A percentile compares a stretch with the other conserved stretches of the same genome.
phyloP scores from a whole-genome alignment of 1,140 invertebrate species.

The Rhyacophila brunnea region DNA sequence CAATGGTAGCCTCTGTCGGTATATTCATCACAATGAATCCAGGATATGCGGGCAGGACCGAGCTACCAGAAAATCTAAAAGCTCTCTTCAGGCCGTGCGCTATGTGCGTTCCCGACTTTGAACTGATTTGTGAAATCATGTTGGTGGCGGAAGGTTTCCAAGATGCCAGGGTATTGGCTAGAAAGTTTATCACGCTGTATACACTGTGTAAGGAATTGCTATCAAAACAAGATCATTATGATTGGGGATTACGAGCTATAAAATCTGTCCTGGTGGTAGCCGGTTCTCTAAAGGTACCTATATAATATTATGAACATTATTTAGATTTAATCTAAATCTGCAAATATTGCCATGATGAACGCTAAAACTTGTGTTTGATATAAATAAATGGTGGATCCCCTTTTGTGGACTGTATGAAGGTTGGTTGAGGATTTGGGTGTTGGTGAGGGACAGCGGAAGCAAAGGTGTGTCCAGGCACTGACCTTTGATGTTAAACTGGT shows the following conservation, averaged over 20 bases:
- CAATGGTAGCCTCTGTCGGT: slow-evolving; percentile 79
- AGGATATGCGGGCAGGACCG: slow-evolving; percentile 92
- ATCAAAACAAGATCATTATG: slow-evolving; percentile 97
- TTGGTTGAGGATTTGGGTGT: no score
- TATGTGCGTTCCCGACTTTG: slow-evolving; percentile 97
- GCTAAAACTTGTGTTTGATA: no score
- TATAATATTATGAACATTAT: no score
- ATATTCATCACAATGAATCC: slow-evolving; percentile 99
- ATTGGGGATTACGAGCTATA: slow-evolving; percentile 94
- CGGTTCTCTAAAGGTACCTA: slow-evolving; percentile 88
- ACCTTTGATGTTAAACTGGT: no score
- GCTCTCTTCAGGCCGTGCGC: slow-evolving; percentile 93
- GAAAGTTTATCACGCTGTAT: slow-evolving; percentile 96
- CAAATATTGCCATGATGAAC: no score
- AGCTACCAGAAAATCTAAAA: slow-evolving; percentile 84
- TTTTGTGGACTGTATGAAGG: no score
- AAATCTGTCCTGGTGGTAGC: slow-evolving; percentile 96
- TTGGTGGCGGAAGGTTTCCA: slow-evolving; percentile 96
- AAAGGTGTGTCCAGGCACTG: no score
- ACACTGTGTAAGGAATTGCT: slow-evolving; percentile 91
- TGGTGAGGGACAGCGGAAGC: no score
- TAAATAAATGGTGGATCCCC: no score
- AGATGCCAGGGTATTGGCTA: slow-evolving; percentile 86
- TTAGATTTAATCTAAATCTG: no score
- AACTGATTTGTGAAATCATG: slow-evolving; percentile 98